Percentiles rank a stretch among this genome's conserved stretches.
Evolutionary conservation across 2,113 vertebrate species (phyloP).

Genomic region (Onychostruthus taczanowskii): DNA sequence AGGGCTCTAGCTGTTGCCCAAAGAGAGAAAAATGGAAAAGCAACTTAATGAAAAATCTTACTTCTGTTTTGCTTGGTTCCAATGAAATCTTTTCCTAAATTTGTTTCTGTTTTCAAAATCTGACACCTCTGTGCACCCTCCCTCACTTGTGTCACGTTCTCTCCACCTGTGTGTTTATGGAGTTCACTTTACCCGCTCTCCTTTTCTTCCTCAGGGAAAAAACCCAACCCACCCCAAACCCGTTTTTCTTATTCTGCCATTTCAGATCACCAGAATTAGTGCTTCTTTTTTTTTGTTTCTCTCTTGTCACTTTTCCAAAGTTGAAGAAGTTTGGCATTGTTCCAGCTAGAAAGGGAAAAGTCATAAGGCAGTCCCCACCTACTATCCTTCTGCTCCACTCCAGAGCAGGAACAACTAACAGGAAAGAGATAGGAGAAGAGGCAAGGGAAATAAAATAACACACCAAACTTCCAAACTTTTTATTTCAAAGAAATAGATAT

Average conservation of each 20-base stretch:
- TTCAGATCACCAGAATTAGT: constrained; percentile 29
- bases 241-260: constrained; percentile 6
- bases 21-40: background rate
- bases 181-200: background rate
- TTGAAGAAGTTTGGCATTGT: constrained; percentile 29
- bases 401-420: background rate
- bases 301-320: constrained; percentile 47
- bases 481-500: background rate
- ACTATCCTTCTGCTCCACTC: constrained; percentile 55
- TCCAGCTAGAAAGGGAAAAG: constrained; percentile 50
- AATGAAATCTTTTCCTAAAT: background rate
- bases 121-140: background rate
- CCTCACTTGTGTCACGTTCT: background rate
- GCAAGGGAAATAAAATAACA: constrained; percentile 27
- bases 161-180: background rate
- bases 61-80: background rate
- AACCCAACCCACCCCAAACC: background rate
- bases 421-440: constrained; percentile 9
- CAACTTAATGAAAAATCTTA: background rate
- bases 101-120: background rate
- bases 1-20: background rate
- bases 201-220: background rate
- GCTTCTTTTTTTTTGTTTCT: background rate
- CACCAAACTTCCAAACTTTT: constrained; percentile 32
- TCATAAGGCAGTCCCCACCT: constrained; percentile 53